Evolutionary conservation across 2,888 invertebrate species (phyloP), one percentile per base, ranked within the genome.

Genomic region (Leptinotarsa rubiginosa): DNA sequence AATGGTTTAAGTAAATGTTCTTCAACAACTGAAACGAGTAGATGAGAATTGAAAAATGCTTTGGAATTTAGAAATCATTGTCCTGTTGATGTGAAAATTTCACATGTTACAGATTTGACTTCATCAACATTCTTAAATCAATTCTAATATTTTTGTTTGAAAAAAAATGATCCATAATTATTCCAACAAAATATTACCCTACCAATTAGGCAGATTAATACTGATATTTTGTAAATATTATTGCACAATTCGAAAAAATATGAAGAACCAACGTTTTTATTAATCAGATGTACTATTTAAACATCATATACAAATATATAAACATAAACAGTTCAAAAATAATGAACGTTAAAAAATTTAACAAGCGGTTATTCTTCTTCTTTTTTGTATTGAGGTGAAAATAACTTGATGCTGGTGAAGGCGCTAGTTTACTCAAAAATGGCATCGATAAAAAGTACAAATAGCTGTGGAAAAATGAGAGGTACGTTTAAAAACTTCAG

Each of bases 311-410:
- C 54, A 18, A 18, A 50, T 16, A 56, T 20, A 20, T 20, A 20
- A 56, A 56, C 13, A 56, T 10, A 56, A 56, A 20, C 54, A 56
- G 13, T 56, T 56, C 18, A 56, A 56, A 56, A 20, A 56, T 56
- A 20, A 56, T 56, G 20, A 20, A 56, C 54, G 54, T 56, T 56
- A 56, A 10, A 7, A 20, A 56, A 56, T 2, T 13, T 1, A 22
- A 56, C 1, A 7, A 20, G 13, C 22, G 13, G 22, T 18, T 2
- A 7, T 18, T 52, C 16, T 52, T 52, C 16, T 16, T 52, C 16
- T 16, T 52, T 18, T 50, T 22, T 31, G 5, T n/a, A 50, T 7
- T 50, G 10, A 10, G 31, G 5, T 31, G 31, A 31, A 31, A 31
- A 31, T 7, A 31, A 31, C 41, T 10, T 10, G 2, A 41, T 10